Base-by-base conservation (phyloP, 2,888 invertebrate species). In the Falcaria lacertinaria region DNA sequence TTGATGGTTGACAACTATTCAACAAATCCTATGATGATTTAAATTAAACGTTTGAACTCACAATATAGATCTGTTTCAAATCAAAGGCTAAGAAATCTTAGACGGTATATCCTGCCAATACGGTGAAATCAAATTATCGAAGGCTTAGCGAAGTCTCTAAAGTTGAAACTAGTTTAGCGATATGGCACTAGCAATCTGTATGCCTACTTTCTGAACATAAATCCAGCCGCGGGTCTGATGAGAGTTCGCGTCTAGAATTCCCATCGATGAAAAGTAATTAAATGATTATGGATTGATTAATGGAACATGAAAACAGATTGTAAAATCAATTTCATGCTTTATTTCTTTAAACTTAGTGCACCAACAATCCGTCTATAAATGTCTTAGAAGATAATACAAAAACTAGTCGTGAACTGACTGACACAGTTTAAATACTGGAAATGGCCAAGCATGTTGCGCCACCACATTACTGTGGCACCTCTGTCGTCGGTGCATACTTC, bases 401-500 rank as follows among this genome's bases (percentile, higher is more conserved):
- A 44, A 36, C 36, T 40, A 33, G 39, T 41, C 32, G 16, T 22
- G 22, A 17, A 22, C 15, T 37, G 25, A 22, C 15, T 37, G 25
- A 22, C 37, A 37, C 37, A 37, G 40, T 19, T 34, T 33, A 19
- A n/a, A 35, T 15, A 44, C 39, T 28, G 6, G 43, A 45, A 41
- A 35, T 38, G 50, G 41, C 39, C 45, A 28, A 41, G 37, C 19
- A 41, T 41, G 35, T 45, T 70, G 57, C 71, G 62, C 60, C 66
- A 69, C 47, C 47, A 51, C 49, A 52, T 54, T 58, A 53, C 47
- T 60, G 60, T 48, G 53, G 55, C 54, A 57, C 48, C 53, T 60
- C 51, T 22, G 37, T 37, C 57, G 58, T 55, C 51, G 56, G 69
- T 67, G 74, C 71, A 73, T 64, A 64, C 72, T 82, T 83, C 85